A percentile compares a stretch with the other conserved stretches of the same genome.
Evolutionary conservation across 2,888 invertebrate species (phyloP).

Genomic region (Drosophila pullipes): DNA sequence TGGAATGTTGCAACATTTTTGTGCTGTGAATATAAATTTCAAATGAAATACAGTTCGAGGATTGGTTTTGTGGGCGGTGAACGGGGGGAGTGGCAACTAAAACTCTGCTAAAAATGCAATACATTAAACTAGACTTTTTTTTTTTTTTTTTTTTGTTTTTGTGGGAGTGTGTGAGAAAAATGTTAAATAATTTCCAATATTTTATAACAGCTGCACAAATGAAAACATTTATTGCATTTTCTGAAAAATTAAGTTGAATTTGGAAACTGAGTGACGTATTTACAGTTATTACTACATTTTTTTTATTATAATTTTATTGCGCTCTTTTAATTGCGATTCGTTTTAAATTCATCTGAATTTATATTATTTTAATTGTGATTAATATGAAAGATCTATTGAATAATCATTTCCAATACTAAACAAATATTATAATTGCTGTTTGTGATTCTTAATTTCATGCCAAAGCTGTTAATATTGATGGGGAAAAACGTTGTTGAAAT

Average conservation of each 20-base stretch:
- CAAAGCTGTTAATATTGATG: neutral
- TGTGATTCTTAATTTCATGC: neutral
- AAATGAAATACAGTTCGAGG: slow-evolving; percentile 18
- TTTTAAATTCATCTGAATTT: neutral
- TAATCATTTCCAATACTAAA: neutral
- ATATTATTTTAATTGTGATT: neutral
- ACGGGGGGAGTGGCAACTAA: neutral
- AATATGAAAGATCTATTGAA: no score
- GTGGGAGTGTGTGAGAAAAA: neutral
- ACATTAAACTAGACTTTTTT: slow-evolving; percentile 13
- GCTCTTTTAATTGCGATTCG: neutral
- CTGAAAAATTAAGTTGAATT: neutral
- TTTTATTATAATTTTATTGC: neutral
- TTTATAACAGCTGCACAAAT: neutral
- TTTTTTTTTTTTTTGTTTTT: neutral
- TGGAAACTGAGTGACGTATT: neutral
- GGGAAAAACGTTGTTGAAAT: neutral
- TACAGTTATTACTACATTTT: neutral
- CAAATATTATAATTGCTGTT: neutral
- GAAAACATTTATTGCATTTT: neutral
- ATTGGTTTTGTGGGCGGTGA: neutral
- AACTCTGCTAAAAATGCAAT: slow-evolving; percentile 29
- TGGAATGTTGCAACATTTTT: slow-evolving; percentile 46
- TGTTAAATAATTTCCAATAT: neutral
- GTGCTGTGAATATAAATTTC: slow-evolving; percentile 56